These are phyloP conservation scores for Leptocoma aspasia DNA, from an alignment of 2,113 vertebrate genomes.

Conservation along the genomic window DNA sequence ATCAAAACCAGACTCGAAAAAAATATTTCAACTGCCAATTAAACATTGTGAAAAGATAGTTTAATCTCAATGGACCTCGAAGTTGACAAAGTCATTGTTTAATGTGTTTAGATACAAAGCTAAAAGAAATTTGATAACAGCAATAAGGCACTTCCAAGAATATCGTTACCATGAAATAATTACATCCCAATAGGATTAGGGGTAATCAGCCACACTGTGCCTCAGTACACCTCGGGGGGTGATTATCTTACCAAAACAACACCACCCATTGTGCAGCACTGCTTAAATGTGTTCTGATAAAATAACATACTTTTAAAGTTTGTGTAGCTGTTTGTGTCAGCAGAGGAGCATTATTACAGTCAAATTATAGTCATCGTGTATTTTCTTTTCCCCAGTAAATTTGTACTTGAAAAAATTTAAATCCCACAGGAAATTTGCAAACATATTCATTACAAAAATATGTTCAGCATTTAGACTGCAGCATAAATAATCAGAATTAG, in stretches of 20 bases:
- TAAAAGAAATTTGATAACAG: constrained; percentile 64
- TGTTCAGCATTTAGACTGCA: background rate
- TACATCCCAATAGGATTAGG: constrained; percentile 64
- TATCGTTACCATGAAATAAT: constrained; percentile 67
- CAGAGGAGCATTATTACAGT: background rate
- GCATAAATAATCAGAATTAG: constrained; percentile 41
- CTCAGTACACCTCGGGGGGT: constrained; percentile 27
- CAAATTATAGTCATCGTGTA: background rate
- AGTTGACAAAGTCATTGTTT: constrained; percentile 69
- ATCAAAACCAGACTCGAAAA: constrained; percentile 44
- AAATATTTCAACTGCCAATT: constrained; percentile 57
- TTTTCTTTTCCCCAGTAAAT: background rate
- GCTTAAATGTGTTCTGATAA: constrained; percentile 56
- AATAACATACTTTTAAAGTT: constrained; percentile 35
- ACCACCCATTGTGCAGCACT: constrained; percentile 41
- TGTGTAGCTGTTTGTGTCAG: background rate
- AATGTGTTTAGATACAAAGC: constrained; percentile 61
- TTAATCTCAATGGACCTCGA: constrained; percentile 55
- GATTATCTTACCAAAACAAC: constrained; percentile 64
- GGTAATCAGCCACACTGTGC: constrained; percentile 54
- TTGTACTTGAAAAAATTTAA: background rate
- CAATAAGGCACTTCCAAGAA: constrained; percentile 43
- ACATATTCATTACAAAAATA: background rate
- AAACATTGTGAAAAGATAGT: constrained; percentile 43
- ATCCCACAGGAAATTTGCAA: constrained; percentile 7